Percentiles rank a stretch among this genome's conserved stretches.
phyloP scores from a whole-genome alignment of 2,888 invertebrate genomes.

The Rotaria macrura region DNA sequence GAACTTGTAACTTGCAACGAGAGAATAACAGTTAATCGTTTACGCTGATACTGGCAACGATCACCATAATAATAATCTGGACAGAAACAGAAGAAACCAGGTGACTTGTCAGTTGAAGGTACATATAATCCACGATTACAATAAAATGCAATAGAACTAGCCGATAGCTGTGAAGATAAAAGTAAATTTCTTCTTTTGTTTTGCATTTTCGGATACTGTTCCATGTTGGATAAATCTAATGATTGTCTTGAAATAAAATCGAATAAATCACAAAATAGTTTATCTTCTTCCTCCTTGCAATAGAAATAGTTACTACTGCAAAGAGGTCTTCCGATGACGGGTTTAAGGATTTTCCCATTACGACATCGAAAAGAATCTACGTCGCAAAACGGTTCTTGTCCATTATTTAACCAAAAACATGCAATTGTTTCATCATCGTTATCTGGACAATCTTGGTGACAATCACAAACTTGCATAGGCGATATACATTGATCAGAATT shows the following conservation, averaged over 20 bases:
- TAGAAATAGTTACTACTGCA: too few species aligned
- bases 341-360: background rate
- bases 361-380: background rate
- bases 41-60: slow-evolving; percentile 2
- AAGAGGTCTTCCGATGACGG: background rate
- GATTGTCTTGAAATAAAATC: background rate
- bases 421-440: background rate
- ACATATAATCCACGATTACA: background rate
- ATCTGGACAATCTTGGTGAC: background rate
- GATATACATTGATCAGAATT: background rate
- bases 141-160: background rate
- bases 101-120: background rate
- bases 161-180: too few species aligned
- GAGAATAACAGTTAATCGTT: background rate
- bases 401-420: background rate
- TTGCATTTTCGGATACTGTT: background rate
- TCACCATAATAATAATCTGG: background rate
- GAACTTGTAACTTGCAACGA: background rate
- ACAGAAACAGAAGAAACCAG: background rate
- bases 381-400: background rate
- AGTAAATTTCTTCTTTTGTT: too few species aligned
- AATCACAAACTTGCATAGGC: background rate
- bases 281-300: background rate
- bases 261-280: background rate
- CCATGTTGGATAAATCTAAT: background rate